Evolutionary conservation across 1,140 invertebrate species (phyloP), one percentile per base, ranked within the genome.

Genomic region (Eumaeus atala): DNA sequence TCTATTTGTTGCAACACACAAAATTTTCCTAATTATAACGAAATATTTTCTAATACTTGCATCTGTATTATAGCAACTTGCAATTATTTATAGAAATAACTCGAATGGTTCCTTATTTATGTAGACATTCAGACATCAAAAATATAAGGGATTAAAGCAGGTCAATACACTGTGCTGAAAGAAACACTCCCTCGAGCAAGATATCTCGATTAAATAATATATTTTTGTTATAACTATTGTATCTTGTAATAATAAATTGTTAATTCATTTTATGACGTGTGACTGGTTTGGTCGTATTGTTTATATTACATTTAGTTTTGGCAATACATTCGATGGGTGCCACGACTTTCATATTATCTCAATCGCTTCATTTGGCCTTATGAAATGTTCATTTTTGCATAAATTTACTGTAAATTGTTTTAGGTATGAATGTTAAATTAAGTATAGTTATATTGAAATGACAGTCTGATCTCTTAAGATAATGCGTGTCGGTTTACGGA

Each of bases 391-490:
- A 59, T 66, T 67, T 66, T 57, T 56, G 42, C 56, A 60, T 58
- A 61, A 57, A 65, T 72, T 69, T 69, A 74, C 75, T 83, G 81
- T 83, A 85, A 81, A 78, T 83, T 80, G 67, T 77, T 83, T 81
- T 77, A 83, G 68, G 72, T 78, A 81, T 78, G 81, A 60, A 83
- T 77, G 75, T 85, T 77, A 73, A 72, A 59, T 70, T 78, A 78
- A 81, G 76, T 60, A 75, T 85, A 85, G 79, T 73, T 83, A 63
- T 82, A 62, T 79, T 76, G 68, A 79, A 82, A 84, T 82, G 78
- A 84, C 82, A 85, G 78, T 77, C 74, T 83, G 82, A 86, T 86
- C 83, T 86, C 83, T 81, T 82, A 81, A 69, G 72, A 69, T 83
- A 75, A 78, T 74, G 67, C 59, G 67, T 74, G 62, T 60, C 57